Evolutionary conservation across 2,113 vertebrate genomes (phyloP), one percentile per base, ranked within the genome.

Genomic region (Suncus etruscus): DNA sequence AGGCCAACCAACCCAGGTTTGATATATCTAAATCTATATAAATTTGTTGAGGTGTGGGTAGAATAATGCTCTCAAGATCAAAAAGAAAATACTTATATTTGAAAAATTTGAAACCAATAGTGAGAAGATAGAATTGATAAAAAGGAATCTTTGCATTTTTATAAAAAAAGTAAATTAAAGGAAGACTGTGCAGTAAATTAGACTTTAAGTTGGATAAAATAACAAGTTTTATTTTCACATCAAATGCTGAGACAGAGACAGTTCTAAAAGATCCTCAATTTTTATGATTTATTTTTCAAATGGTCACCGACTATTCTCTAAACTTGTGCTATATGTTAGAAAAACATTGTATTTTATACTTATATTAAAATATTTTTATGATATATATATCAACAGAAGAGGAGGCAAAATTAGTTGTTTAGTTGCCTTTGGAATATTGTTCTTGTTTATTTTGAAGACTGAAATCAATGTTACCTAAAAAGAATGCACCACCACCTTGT

Each of bases 401-500:
- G 76, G 58, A 81, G 14, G 2, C 48, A 32, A 50, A 85, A 3
- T 20, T 61, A 68, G 1, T 45, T 27, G 1, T 0, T 12, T 29
- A 68, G 25, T 74, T 61, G 7, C 65, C 7, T 81, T 83, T 82
- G 10, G 29, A 82, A 81, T 86, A 11, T 3, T 75, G 16, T 89
- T 87, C 47, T 25, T 86, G 54, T 24, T 76, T 84, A 87, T 91
- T 93, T 90, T 83, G 32, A 79, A 85, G 58, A 22, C 31, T 29
- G 4, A 31, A 72, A n/a, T 85, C 69, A 47, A 66, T 25, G 31
- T 22, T 86, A 20, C 50, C 91, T 51, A 82, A 48, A 86, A 91
- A 93, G 75, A 94, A 90, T 18, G 73, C 66, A 75, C 68, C 86
- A 90, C 66, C 94, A 87, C 89, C 89, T 92, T 79, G 83, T 88